Evolutionary conservation across 2,888 invertebrate species (phyloP).

Genomic region (Leucoma salicis): DNA sequence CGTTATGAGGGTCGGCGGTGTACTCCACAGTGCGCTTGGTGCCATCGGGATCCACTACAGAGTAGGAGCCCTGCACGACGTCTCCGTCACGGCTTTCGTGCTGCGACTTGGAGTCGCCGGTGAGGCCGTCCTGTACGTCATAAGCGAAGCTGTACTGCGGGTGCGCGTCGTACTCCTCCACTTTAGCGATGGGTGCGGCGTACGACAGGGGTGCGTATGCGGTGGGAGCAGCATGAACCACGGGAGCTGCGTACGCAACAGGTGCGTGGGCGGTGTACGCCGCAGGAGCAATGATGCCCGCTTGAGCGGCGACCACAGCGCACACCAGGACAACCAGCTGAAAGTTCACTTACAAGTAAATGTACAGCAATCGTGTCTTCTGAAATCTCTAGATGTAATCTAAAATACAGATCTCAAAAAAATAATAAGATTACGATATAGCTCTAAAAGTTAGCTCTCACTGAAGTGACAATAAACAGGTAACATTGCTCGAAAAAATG

Average conservation of each 20-base stretch:
- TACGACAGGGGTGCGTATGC: slow-evolving; percentile 25
- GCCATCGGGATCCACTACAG: slow-evolving; percentile 73
- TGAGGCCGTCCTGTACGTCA: slow-evolving; percentile 61
- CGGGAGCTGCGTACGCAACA: slow-evolving; percentile 42
- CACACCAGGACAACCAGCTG: slow-evolving; percentile 44
- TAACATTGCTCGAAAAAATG: too few species aligned
- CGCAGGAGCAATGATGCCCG: slow-evolving; percentile 43
- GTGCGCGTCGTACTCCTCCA: slow-evolving; percentile 50
- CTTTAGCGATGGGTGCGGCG: slow-evolving; percentile 35
- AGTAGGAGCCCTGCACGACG: slow-evolving; percentile 74
- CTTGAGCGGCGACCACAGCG: not conserved
- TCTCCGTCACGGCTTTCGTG: slow-evolving; percentile 72
- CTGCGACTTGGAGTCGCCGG: slow-evolving; percentile 74
- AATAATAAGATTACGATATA: too few species aligned
- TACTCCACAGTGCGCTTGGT: slow-evolving; percentile 75
- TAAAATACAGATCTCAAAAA: too few species aligned
- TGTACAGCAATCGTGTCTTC: too few species aligned
- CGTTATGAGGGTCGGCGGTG: slow-evolving; percentile 71
- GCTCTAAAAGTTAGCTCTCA: too few species aligned
- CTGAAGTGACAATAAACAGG: too few species aligned
- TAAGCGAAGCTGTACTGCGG: slow-evolving; percentile 69
- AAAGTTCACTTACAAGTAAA: not conserved
- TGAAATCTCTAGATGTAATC: too few species aligned
- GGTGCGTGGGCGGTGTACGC: slow-evolving; percentile 23
- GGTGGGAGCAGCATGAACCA: slow-evolving; percentile 39